These are phyloP conservation scores for Donacobius atricapilla DNA, from an alignment of 2,113 vertebrate genomes.

Conservation along the genomic window DNA sequence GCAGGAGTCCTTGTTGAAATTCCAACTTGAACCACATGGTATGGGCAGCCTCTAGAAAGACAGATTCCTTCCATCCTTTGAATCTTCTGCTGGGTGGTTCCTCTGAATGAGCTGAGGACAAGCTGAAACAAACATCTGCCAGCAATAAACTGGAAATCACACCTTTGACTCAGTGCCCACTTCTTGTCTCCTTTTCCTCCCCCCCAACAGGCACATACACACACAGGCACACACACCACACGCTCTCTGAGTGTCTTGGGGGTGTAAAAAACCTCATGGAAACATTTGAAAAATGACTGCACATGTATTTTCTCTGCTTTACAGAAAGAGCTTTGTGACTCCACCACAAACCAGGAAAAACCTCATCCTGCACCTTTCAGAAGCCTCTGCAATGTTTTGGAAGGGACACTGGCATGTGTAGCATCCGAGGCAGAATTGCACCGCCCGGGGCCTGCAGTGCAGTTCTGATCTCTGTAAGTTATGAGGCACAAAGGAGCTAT, in stretches of 20 bases:
- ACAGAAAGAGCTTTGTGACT: neutral
- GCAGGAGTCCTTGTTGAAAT: neutral
- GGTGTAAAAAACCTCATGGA: neutral
- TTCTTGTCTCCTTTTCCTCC: neutral
- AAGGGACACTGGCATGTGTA: fast-evolving
- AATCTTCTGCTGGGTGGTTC: neutral
- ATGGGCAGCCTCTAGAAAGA: neutral
- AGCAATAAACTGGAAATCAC: neutral
- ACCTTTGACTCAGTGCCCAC: neutral
- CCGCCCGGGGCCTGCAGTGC: neutral
- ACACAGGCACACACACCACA: neutral
- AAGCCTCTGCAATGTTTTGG: neutral
- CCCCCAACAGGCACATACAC: fast-evolving
- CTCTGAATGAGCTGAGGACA: neutral
- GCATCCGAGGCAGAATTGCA: neutral
- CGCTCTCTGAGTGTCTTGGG: fast-evolving
- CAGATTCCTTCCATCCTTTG: neutral
- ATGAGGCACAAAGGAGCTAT: neutral
- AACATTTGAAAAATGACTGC: neutral
- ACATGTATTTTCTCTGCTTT: neutral
- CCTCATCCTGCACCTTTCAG: neutral
- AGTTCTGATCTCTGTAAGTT: neutral
- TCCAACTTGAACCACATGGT: neutral
- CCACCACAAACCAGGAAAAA: neutral
- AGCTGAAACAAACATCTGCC: neutral